Evolutionary conservation across 2,888 invertebrate genomes (phyloP), one percentile per base, ranked within the genome.

Genomic region (Bellardia pandia): DNA sequence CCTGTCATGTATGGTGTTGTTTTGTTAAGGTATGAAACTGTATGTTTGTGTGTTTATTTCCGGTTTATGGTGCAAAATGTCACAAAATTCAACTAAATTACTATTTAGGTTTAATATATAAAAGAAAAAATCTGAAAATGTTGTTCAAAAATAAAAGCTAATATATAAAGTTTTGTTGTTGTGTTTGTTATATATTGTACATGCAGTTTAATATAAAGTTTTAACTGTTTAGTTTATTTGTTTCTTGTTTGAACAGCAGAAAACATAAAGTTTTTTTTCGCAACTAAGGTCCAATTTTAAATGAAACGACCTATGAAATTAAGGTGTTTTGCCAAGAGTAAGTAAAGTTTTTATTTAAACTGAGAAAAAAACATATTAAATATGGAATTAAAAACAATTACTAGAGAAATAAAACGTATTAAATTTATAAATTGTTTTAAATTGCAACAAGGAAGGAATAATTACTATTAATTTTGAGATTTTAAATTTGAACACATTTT

Each of bases 1-100:
- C 60, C 16, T 72, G 77, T 60, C 77, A 62, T 51, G 64, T 42
- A 68, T 37, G 53, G 23, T n/a, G 14, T 48, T 51, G 30, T 16
- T 2, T 42, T 11, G 9, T 16, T 23, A 11, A 30, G 8, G 56
- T 58, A 23, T 23, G n/a, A 2, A 14, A 7, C n/a, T 62, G 14
- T 4, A 62, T 37, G 8, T 53, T 3, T 51, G n/a, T n/a, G 2
- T 77, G n/a, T 66, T 8, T 40, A 40, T 37, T 80, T 74, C 64
- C 71, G 71, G 53, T 72, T 81, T 45, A 58, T 56, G 68, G 16
- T 40, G 58, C 45, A 71, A 60, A 71, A 76, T 72, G 53, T 53
- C 74, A 40, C n/a, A 16, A 66, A 74, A 33, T 79, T 78, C 11
- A 75, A 75, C 74, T 62, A 69, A 75, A 83, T 71, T 76, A 45